These are phyloP conservation scores for Sebastes matsubarae DNA, from an alignment of 2,797 vertebrate species.

Conservation along the genomic window DNA sequence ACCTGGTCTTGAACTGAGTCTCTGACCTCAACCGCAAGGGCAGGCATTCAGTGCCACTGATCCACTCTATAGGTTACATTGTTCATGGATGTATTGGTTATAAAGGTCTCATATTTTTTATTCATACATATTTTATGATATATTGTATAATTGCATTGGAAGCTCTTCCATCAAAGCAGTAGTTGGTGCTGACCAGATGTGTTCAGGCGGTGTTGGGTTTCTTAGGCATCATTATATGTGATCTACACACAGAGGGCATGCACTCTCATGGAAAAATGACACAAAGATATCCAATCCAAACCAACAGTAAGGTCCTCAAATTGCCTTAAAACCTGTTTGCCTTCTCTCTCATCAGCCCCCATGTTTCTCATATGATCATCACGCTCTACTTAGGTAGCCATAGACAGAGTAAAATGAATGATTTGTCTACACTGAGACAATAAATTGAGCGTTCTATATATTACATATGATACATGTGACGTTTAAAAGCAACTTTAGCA, in stretches of 20 bases:
- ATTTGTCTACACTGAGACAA: background rate
- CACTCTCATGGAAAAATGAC: background rate
- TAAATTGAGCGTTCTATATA: no score
- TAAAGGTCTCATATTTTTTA: background rate
- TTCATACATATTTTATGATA: slow-evolving; percentile 9
- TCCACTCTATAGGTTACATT: background rate
- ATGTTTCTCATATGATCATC: no score
- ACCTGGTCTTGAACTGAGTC: no score
- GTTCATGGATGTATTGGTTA: background rate
- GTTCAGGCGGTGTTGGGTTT: background rate
- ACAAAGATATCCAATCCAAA: background rate
- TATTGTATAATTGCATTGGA: background rate
- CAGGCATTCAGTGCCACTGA: no score
- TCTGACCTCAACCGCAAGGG: no score
- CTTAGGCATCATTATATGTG: background rate
- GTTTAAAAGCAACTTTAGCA: background rate
- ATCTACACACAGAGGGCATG: background rate
- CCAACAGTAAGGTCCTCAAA: no score
- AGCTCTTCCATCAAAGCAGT: background rate
- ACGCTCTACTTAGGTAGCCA: background rate
- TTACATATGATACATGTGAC: background rate
- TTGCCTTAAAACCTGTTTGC: background rate
- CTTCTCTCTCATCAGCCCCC: no score
- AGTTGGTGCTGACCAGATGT: background rate
- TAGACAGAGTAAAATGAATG: background rate